Percentiles rank a stretch among this genome's conserved stretches.
Conservation (phyloP, 2,888 invertebrate genomes). For the Campoletis raptor region DNA sequence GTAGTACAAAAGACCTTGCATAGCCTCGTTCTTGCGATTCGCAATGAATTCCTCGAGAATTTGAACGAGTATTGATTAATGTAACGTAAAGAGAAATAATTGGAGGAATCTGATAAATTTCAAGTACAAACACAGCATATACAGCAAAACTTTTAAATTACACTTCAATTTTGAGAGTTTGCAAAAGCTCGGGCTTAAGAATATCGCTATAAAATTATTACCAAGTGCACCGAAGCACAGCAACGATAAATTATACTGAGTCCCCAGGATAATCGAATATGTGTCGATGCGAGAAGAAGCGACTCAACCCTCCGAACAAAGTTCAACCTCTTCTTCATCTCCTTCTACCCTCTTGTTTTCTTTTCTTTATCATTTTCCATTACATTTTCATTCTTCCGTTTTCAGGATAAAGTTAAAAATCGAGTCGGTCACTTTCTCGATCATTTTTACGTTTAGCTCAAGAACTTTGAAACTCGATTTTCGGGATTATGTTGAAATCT, state of each 20-base stretch:
- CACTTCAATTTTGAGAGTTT: constrained; percentile 3
- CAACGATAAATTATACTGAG: constrained; percentile 65
- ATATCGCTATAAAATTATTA: constrained; percentile 63
- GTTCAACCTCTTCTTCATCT: neutral
- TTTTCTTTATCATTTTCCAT: constrained; percentile 11
- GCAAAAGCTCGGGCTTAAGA: constrained; percentile 20
- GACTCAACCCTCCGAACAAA: neutral
- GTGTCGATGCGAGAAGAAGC: constrained; percentile 38
- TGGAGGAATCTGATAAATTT: constrained; percentile 20
- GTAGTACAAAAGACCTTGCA: constrained; percentile 19
- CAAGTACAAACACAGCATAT: neutral
- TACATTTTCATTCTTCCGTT: constrained; percentile 5
- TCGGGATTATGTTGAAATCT: constrained; percentile 1
- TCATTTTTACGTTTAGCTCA: neutral
- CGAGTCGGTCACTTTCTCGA: constrained; percentile 10
- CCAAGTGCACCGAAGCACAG: constrained; percentile 11
- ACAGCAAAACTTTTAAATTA: constrained; percentile 28
- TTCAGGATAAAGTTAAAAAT: neutral
- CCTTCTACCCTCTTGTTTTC: neutral
- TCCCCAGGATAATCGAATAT: constrained; percentile 63
- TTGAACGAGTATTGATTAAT: constrained; percentile 24
- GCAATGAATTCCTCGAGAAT: neutral
- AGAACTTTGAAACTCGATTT: constrained; percentile 5
- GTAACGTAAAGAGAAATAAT: neutral
- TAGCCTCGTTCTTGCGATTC: neutral